phyloP scores from a whole-genome alignment of 2,888 invertebrate species.

The Busseola fusca region DNA sequence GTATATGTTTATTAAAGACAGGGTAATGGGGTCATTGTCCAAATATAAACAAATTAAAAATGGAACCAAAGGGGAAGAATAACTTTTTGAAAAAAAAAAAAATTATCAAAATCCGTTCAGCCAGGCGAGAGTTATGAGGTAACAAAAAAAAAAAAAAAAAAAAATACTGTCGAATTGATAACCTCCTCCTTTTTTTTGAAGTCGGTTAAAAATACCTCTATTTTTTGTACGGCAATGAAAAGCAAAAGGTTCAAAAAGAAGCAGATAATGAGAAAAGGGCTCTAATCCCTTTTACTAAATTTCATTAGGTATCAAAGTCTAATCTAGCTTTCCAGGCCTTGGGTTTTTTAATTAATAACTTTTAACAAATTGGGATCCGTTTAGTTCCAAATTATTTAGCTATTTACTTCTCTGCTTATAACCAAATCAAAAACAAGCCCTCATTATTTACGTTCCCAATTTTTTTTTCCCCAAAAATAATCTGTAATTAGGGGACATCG shows the following conservation, averaged over 20 bases:
- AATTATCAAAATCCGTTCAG: too few relatives aligned
- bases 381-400: not conserved
- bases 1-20: too few relatives aligned
- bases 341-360: not conserved
- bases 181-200: too few relatives aligned
- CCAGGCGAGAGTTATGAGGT: too few relatives aligned
- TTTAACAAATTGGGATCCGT: not conserved
- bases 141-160: too few relatives aligned
- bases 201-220: not conserved
- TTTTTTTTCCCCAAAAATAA: slow-evolving; percentile 60
- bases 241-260: not conserved
- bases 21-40: too few relatives aligned
- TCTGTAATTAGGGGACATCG: slow-evolving; percentile 76
- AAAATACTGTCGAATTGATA: too few relatives aligned
- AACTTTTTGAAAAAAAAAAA: too few relatives aligned
- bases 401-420: not conserved
- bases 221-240: not conserved
- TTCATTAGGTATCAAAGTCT: not conserved
- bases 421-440: slow-evolving; percentile 36
- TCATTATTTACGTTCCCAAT: slow-evolving; percentile 63
- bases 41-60: too few relatives aligned
- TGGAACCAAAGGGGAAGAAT: too few relatives aligned
- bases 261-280: not conserved
- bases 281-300: not conserved
- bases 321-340: not conserved